Base-by-base conservation (phyloP, 2,113 vertebrate species). In the Chaenogobius annularis region DNA sequence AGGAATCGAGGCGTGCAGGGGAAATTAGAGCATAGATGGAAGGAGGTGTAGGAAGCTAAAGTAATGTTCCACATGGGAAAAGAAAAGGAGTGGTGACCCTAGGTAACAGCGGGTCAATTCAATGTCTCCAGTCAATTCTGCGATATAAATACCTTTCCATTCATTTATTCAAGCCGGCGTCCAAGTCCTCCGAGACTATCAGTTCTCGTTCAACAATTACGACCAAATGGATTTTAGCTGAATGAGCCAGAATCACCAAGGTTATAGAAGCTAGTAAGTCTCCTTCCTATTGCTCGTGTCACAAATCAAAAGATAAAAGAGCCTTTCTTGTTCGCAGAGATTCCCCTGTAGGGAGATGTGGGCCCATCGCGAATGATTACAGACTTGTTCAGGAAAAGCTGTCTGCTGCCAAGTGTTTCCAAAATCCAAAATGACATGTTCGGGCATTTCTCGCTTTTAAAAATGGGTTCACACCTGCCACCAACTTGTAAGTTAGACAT, bases 91-190 rank as follows among this genome's bases (percentile, higher is more conserved):
- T 71, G 40, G 72, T 69, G 77, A 84, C 74, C 78, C 77, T 55
- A 54, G 2, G 22, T 86, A 83, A 89, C 79, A 70, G 77, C 73
- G 84, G 88, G 85, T 85, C 81, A 86, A 71, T 65, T 85, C 78
- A 82, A 80, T 83, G 83, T 79, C 78, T 62, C 70, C 40, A 67
- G 70, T 77, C 83, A 74, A 55, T 84, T 70, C 75, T 78, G 17
- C 0, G 26, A 79, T 66, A 73, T 81, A 83, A 82, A 86, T 84
- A 87, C 68, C 69, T 80, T 69, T 79, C 9, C 12, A 74, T 77
- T 85, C 58, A 83, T 83, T 82, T 74, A 74, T 80, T 83, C 50
- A 81, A 70, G 56, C 72, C 75, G 26, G 58, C 68, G 50, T 66
- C 69, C 74, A 66, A 54, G 68, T 82, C 80, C 77, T 79, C n/a